phyloP scores from a whole-genome alignment of 2,113 vertebrate genomes.

The Corynorhinus townsendii region DNA sequence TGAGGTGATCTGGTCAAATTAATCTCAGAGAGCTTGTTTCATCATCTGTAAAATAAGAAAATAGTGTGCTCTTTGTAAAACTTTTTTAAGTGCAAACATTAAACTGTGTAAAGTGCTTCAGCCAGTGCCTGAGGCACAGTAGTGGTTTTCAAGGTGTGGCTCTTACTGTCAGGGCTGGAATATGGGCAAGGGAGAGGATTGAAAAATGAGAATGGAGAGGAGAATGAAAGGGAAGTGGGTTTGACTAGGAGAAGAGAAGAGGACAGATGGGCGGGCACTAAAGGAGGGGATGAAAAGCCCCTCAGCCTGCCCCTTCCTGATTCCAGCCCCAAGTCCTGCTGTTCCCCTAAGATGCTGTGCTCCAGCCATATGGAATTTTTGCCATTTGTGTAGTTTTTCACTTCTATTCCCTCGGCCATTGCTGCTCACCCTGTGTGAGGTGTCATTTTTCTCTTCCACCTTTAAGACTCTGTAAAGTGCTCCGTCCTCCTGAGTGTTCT shows the following conservation, averaged over 20 bases:
- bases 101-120: neutral
- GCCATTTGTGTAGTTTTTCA: neutral
- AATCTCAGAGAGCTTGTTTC: neutral
- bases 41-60: neutral
- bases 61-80: neutral
- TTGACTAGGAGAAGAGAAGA: neutral
- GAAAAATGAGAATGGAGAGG: neutral
- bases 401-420: neutral
- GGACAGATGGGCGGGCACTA: neutral
- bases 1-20: neutral
- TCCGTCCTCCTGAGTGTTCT: neutral
- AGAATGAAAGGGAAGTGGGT: neutral
- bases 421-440: neutral
- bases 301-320: neutral
- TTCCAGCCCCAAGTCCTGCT: neutral
- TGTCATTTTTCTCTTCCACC: neutral
- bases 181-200: neutral
- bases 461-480: neutral
- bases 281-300: neutral
- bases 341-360: neutral
- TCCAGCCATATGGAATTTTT: neutral
- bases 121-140: neutral
- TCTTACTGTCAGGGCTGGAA: neutral
- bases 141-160: neutral
- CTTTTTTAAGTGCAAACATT: neutral